Evolutionary conservation across 2,113 vertebrate genomes (phyloP), one percentile per base, ranked within the genome.

Genomic region (Oryzias woworae): DNA sequence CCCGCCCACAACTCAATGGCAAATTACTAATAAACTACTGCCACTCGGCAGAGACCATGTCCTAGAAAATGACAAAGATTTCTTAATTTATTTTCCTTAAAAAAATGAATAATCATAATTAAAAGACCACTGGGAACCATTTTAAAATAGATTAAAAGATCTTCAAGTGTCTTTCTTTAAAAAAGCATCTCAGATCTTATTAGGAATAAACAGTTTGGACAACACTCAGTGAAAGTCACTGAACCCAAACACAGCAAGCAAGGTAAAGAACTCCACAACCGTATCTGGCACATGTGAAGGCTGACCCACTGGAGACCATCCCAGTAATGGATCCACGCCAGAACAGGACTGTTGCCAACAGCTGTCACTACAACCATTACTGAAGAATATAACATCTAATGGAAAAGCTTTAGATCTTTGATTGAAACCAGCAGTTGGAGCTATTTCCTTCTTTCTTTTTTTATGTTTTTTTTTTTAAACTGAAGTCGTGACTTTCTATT

Each of bases 201-300:
- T 86, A 88, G 75, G 53, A 78, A 75, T 61, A 69, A 76, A 66
- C 45, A 78, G 58, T 53, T 46, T 22, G 70, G 52, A 71, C 77
- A 87, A 88, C 80, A 85, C 87, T 90, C 84, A 88, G 53, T 47
- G 41, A 59, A 46, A 76, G 53, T 53, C 49, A 70, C 53, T 55
- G 46, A 53, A 43, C 44, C 68, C 22, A 44, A 62, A 66, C 52
- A 41, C 58, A 57, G 60, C 45, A 26, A 68, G 44, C 15, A 26
- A 78, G 62, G 58, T 72, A 79, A 67, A 78, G 57, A 73, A 71
- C 67, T 56, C 69, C 26, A 14, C 24, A 53, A 64, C 70, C 60
- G 55, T 69, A 63, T 75, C 66, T 73, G 59, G 77, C 70, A 83
- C 83, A 85, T 85, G 69, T 82, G 80, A 77, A 83, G 71, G 57